phyloP scores from a whole-genome alignment of 2,888 invertebrate genomes.

The Dichetophora obliterata region DNA sequence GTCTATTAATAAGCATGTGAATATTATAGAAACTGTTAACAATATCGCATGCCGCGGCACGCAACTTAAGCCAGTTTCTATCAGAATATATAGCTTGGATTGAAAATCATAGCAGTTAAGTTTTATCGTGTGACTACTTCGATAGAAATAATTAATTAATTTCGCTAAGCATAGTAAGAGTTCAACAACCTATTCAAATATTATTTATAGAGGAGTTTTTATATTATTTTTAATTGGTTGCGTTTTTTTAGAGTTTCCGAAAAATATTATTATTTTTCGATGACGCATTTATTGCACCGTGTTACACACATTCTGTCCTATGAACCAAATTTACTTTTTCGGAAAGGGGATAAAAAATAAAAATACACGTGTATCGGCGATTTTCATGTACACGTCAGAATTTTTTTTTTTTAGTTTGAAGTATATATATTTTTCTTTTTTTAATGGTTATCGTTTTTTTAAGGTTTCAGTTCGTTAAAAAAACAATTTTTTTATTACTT shows the following conservation, averaged over 20 bases:
- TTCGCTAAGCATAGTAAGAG: conserved; percentile 12
- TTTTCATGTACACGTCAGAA: too few relatives aligned
- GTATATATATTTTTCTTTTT: too few relatives aligned
- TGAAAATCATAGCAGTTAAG: conserved; percentile 8
- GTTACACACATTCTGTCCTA: too few relatives aligned
- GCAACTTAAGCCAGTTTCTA: background rate
- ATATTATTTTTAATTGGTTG: background rate
- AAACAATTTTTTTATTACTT: too few relatives aligned
- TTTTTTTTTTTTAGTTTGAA: too few relatives aligned
- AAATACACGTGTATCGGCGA: too few relatives aligned
- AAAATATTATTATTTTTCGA: too few relatives aligned
- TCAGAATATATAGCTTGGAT: background rate
- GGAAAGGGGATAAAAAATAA: too few relatives aligned
- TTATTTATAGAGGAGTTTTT: background rate
- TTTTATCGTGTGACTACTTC: background rate
- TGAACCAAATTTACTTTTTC: too few relatives aligned
- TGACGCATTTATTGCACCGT: too few relatives aligned
- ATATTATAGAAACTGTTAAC: background rate
- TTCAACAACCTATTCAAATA: conserved; percentile 21
- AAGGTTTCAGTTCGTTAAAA: too few relatives aligned
- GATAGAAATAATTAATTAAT: conserved; percentile 6
- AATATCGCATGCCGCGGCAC: background rate
- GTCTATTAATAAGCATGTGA: conserved; percentile 10
- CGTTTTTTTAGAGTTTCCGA: background rate
- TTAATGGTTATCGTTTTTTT: too few relatives aligned